Evolutionary conservation across 2,888 invertebrate genomes (phyloP).

Genomic region (Reticulitermes lucifugus): DNA sequence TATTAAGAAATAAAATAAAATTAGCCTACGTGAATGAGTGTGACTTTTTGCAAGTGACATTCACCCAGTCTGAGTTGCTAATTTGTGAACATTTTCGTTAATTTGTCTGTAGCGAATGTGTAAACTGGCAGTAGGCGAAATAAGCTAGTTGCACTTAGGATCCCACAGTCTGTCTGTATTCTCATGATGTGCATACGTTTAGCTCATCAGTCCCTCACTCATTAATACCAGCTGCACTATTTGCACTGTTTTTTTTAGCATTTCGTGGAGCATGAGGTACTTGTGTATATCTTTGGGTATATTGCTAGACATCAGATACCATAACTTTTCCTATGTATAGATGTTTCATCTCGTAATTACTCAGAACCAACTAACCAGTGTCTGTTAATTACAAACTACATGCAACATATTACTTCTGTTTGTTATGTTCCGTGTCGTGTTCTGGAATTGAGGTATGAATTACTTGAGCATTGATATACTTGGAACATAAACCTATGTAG

Average conservation of each 20-base stretch:
- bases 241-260: background rate
- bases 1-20: no score
- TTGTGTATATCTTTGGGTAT: background rate
- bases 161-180: no score
- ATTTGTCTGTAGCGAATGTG: no score
- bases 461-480: constrained; percentile 8
- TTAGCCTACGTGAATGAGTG: no score
- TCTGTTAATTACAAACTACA: background rate
- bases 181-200: no score
- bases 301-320: background rate
- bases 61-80: no score
- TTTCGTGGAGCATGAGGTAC: background rate
- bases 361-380: background rate
- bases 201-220: background rate
- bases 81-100: no score
- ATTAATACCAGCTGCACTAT: background rate
- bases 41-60: no score
- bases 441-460: background rate
- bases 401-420: background rate
- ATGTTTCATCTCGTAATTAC: background rate
- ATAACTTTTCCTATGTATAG: background rate
- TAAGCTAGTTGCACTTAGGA: no score
- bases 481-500: constrained; percentile 15
- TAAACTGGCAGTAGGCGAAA: no score
- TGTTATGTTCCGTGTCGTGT: background rate